Evolutionary conservation across 1,140 invertebrate genomes (phyloP).

Genomic region (Lerema accius): DNA sequence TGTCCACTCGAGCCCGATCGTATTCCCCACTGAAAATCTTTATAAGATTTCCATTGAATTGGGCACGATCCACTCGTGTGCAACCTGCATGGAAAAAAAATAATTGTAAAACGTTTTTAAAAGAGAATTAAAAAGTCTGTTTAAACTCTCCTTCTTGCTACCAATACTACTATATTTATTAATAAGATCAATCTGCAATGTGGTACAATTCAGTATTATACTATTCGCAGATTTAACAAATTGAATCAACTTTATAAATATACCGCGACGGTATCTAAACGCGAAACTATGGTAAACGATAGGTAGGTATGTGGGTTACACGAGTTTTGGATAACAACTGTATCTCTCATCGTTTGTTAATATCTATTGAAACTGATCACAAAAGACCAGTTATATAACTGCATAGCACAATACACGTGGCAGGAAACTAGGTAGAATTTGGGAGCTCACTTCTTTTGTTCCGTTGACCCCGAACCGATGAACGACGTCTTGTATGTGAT

Average conservation of each 20-base stretch:
- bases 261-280: not conserved
- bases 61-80: constrained; percentile 87
- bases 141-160: too few relatives aligned
- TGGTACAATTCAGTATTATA: too few relatives aligned
- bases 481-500: constrained; percentile 72
- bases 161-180: too few relatives aligned
- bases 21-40: constrained; percentile 92
- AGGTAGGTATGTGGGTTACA: constrained; percentile 3
- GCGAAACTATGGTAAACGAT: constrained; percentile 1
- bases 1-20: constrained; percentile 67
- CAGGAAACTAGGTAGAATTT: constrained; percentile 28
- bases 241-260: not conserved
- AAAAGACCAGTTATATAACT: constrained; percentile 21
- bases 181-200: too few relatives aligned
- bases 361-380: constrained; percentile 26
- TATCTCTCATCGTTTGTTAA: constrained; percentile 13
- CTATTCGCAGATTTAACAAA: not conserved
- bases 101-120: too few relatives aligned
- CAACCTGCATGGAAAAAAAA: constrained; percentile 80
- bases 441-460: constrained; percentile 75
- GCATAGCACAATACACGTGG: constrained; percentile 20
- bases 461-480: constrained; percentile 72
- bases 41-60: constrained; percentile 92
- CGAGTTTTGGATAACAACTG: constrained; percentile 11
- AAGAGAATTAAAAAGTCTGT: too few relatives aligned